phyloP scores from a whole-genome alignment of 2,888 invertebrate species.

The Himalopsyche anomala region DNA sequence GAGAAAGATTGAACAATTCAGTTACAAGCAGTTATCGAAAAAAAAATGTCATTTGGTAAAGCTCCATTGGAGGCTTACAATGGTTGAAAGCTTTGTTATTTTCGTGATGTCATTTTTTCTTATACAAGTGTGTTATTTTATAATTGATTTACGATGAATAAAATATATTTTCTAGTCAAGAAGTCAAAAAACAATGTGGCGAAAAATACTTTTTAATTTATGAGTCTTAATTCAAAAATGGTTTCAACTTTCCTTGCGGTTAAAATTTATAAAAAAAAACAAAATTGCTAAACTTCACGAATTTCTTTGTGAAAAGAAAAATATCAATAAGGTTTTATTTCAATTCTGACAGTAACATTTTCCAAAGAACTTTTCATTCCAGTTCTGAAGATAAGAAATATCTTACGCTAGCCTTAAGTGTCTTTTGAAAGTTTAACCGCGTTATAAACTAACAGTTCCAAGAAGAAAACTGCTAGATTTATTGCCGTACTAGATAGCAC shows the following conservation, averaged over 20 bases:
- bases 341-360: neutral
- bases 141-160: too few species aligned
- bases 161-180: too few species aligned
- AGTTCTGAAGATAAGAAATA: constrained; percentile 27
- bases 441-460: constrained; percentile 60
- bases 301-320: neutral
- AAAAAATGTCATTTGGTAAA: too few species aligned
- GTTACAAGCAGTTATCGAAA: too few species aligned
- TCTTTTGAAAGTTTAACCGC: constrained; percentile 57
- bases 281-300: neutral
- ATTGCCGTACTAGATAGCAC: constrained; percentile 49
- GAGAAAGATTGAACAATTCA: too few species aligned
- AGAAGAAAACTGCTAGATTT: constrained; percentile 58
- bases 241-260: neutral
- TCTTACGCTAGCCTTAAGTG: constrained; percentile 35
- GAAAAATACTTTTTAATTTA: too few species aligned
- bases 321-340: constrained; percentile 7
- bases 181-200: too few species aligned
- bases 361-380: neutral
- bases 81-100: too few species aligned
- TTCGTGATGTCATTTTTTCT: too few species aligned
- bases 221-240: too few species aligned
- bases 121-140: too few species aligned
- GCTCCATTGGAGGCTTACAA: too few species aligned
- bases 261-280: neutral